Conservation (phyloP, 2,888 invertebrate genomes). For the Folsomia candida region DNA sequence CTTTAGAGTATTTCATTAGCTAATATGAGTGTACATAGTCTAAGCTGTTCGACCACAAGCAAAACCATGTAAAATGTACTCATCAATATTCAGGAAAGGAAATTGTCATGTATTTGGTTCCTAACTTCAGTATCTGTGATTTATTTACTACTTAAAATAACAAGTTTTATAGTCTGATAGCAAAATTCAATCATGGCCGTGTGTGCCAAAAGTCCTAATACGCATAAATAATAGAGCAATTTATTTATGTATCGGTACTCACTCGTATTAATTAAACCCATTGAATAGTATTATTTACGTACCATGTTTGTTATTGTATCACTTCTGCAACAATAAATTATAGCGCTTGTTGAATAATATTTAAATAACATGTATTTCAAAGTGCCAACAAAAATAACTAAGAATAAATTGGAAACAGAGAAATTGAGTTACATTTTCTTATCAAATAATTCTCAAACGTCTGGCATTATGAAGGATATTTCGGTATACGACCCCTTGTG, state of each 20-base stretch:
- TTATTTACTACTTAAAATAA: background rate
- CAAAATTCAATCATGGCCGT: background rate
- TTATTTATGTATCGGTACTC: background rate
- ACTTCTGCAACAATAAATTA: no score
- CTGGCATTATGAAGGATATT: no score
- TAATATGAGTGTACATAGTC: background rate
- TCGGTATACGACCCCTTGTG: background rate
- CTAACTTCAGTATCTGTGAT: slow-evolving; percentile 6
- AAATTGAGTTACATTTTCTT: no score
- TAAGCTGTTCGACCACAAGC: background rate
- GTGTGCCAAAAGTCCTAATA: no score
- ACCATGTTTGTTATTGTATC: background rate
- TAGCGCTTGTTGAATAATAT: background rate
- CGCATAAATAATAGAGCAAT: background rate
- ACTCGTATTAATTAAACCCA: background rate
- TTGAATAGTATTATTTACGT: background rate
- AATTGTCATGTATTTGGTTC: background rate
- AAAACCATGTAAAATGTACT: background rate
- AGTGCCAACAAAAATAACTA: no score
- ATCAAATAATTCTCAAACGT: no score
- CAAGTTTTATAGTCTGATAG: background rate
- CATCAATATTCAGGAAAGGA: background rate
- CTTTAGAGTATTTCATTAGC: background rate
- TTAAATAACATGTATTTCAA: background rate
- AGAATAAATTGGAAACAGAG: no score